These are phyloP conservation scores for Hemiscyllium ocellatum DNA, from an alignment of 2,113 vertebrate genomes.

Conservation along the genomic window DNA sequence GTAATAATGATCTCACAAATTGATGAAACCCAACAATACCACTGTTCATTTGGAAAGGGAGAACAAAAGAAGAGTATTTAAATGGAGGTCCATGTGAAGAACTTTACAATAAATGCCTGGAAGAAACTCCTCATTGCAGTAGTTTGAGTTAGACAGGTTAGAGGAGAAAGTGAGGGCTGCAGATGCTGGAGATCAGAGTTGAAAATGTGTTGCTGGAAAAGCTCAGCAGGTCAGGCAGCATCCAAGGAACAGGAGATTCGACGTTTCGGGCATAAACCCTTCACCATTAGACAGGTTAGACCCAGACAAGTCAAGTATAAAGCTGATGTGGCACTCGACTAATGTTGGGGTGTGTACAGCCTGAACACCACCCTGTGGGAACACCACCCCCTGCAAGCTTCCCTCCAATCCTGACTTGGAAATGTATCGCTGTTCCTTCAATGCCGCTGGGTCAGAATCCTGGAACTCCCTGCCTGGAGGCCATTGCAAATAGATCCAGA, in stretches of 20 bases:
- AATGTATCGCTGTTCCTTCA: background rate
- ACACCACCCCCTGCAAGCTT: background rate
- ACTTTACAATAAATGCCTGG: background rate
- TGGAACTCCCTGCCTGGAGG: background rate
- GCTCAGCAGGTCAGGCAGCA: too few species aligned
- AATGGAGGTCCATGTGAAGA: background rate
- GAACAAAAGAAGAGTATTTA: too few species aligned
- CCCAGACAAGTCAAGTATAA: too few species aligned
- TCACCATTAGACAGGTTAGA: too few species aligned
- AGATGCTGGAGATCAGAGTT: too few species aligned
- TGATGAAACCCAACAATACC: background rate
- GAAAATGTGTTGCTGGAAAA: too few species aligned
- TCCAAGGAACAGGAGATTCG: too few species aligned
- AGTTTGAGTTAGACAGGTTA: background rate
- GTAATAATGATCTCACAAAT: background rate
- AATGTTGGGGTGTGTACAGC: too few species aligned
- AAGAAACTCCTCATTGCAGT: background rate
- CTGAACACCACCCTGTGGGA: background rate
- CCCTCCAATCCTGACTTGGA: background rate
- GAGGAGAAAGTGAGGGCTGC: too few species aligned
- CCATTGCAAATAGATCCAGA: background rate
- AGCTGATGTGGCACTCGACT: too few species aligned
- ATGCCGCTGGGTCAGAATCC: background rate
- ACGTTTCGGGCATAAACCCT: too few species aligned
- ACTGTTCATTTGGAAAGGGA: too few species aligned